Evolutionary conservation across 2,797 vertebrate genomes (phyloP), one percentile per base, ranked within the genome.

Genomic region (Falco naumanni): DNA sequence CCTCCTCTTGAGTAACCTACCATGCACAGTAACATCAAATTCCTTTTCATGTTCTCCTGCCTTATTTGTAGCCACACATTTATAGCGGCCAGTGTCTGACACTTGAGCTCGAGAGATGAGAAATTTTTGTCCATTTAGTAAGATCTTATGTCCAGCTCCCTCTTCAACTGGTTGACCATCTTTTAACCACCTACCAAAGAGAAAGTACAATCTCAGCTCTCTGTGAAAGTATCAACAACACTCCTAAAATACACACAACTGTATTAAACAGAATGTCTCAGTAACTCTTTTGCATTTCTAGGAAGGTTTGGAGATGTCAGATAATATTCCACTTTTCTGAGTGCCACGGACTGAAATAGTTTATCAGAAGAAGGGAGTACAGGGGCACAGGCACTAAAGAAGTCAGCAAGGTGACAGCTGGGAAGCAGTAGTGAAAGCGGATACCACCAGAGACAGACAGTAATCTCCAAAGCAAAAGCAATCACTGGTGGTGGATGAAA

Each of bases 11-110:
- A 94, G 51, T 34, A 57, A 92, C 97, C 31, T 98, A 99, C 99
- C 99, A 12, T 99, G 99, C 41, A 99, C 98, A 18, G 98, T 96
- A 41, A 99, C 98, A 88, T 98, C 98, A 95, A 99, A 99, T 93
- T 98, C 98, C 95, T 98, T 99, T 91, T 97, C 98, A 7, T 98
- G 96, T 63, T 99, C 98, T 76, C 99, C 99, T 6, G 99, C 99
- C 80, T 98, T 97, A 90, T 99, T 99, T 24, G 98, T 96, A 50
- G 98, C 99, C 87, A 99, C 98, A 56, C 99, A 99, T 70, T 98
- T 99, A 97, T 99, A 99, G 48, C 77, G 98, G 33, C 99, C 99
- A 0, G 98, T 98, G 76, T 99, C 99, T 43, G 99, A 99, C 63
- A 99, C 97, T 91, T 99, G 98, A 96, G 98, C 98, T 20, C 97